Evolutionary conservation across 2,113 vertebrate species (phyloP).

Genomic region (Eubucco bourcierii): DNA sequence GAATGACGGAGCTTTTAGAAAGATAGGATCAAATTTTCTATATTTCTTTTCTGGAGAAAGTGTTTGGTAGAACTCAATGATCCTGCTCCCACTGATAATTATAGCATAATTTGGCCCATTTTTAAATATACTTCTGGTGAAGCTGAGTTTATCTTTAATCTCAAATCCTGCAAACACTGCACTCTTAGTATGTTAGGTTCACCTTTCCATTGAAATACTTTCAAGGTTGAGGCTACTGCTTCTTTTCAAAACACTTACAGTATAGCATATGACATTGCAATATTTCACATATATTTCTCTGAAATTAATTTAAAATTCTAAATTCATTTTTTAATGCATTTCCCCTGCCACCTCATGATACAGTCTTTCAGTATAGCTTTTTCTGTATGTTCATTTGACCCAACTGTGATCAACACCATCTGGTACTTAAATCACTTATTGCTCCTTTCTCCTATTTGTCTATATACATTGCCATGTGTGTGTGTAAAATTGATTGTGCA

Average conservation of each 20-base stretch:
- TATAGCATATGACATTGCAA: background rate
- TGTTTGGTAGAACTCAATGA: background rate
- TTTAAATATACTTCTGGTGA: background rate
- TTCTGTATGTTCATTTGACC: background rate
- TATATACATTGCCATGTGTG: background rate
- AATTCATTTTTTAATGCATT: background rate
- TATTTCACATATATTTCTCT: background rate
- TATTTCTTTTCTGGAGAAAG: background rate
- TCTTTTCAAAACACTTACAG: background rate
- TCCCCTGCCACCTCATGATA: background rate
- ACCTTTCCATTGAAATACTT: background rate
- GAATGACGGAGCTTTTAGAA: background rate
- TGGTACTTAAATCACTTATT: background rate
- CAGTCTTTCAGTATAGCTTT: background rate
- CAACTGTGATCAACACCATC: background rate
- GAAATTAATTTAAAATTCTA: background rate
- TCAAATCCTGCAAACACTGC: background rate
- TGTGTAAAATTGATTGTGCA: background rate
- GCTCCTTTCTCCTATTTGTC: background rate
- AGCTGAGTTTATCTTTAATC: background rate
- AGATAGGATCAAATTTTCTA: background rate
- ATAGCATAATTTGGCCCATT: background rate
- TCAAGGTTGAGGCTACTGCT: background rate
- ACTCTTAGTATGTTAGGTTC: background rate
- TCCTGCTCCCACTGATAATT: background rate